Evolutionary conservation across 2,797 vertebrate species (phyloP), one percentile per base, ranked within the genome.

Genomic region (Acanthurus lineatus): DNA sequence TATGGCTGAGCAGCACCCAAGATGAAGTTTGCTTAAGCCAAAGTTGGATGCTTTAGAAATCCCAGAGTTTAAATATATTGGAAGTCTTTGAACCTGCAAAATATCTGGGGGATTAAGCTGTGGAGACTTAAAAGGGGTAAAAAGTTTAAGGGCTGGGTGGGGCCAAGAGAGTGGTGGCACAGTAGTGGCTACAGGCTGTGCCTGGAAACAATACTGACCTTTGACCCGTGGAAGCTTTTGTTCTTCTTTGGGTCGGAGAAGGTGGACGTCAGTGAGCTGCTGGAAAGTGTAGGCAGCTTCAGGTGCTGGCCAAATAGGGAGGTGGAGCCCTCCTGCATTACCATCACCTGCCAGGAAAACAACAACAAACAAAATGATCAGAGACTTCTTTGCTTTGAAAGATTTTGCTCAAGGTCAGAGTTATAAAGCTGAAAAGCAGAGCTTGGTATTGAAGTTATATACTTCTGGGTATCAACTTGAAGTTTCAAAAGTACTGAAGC

Each of bases 321-420:
- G 71, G 96, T 94, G 2, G 95, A 94, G 22, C 96, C 96, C 82
- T 98, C 97, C 93, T 97, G 96, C 96, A 96, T 96, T 53, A 97
- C 96, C 96, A 97, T 97, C 76, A 97, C 96, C 97, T 97, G 90
- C 63, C 51, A 0, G 49, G 76, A 1, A 58, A 74, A 71, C 48
- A 76, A 19, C 58, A 22, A 54, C 54, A 69, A 38, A 45, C 8
- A 16, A 2, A 17, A 14, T 40, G 0, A 74, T 40, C 67, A 71
- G 35, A 76, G 47, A 52, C 25, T 16, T 28, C 20, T 47, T 42
- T 38, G 10, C 5, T 53, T 56, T 10, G 5, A 6, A 57, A 35
- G 1, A 20, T 8, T 40, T 38, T 54, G 5, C 17, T 38, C 28
- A 10, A 12, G 17, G 38, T 11, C 49, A 32, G 6, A 25, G 1